Evolutionary conservation across 2,888 invertebrate species (phyloP).

Genomic region (Eilema caniola): DNA sequence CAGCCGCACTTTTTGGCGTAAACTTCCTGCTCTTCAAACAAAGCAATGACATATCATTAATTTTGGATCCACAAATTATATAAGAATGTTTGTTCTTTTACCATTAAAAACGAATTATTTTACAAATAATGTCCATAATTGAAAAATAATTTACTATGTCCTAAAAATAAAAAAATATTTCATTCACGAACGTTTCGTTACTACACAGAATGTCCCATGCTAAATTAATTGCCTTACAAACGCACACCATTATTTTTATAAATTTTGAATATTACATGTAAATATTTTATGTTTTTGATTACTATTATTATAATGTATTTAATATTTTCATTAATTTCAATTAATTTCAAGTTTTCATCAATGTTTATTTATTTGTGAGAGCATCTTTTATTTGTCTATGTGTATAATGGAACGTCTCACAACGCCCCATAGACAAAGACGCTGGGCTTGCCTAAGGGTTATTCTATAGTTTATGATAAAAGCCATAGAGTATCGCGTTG

Average conservation of each 20-base stretch:
- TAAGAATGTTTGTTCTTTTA: slow-evolving; percentile 66
- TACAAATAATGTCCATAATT: slow-evolving; percentile 82
- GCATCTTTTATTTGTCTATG: slow-evolving; percentile 33
- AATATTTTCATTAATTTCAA: background rate
- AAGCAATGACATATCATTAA: slow-evolving; percentile 84
- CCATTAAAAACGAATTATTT: slow-evolving; percentile 74
- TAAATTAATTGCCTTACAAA: slow-evolving; percentile 28
- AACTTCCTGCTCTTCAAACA: slow-evolving; percentile 85
- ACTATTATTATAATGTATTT: background rate
- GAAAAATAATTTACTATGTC: slow-evolving; percentile 83
- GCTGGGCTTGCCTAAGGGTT: slow-evolving; percentile 55
- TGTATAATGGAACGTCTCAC: slow-evolving; percentile 64
- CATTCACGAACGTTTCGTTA: slow-evolving; percentile 83
- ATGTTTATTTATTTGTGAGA: slow-evolving; percentile 23
- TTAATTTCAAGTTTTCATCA: background rate
- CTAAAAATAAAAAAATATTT: slow-evolving; percentile 83
- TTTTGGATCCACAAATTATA: slow-evolving; percentile 73
- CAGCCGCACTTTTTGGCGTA: slow-evolving; percentile 87
- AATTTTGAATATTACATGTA: background rate
- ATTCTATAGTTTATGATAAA: slow-evolving; percentile 40
- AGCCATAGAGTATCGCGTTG: slow-evolving; percentile 32
- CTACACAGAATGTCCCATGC: slow-evolving; percentile 43
- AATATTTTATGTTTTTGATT: background rate
- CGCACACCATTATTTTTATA: slow-evolving; percentile 26
- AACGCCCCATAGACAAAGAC: slow-evolving; percentile 66